Evolutionary conservation across 2,113 vertebrate genomes (phyloP), one percentile per base, ranked within the genome.

Genomic region (Pyrgilauda ruficollis): DNA sequence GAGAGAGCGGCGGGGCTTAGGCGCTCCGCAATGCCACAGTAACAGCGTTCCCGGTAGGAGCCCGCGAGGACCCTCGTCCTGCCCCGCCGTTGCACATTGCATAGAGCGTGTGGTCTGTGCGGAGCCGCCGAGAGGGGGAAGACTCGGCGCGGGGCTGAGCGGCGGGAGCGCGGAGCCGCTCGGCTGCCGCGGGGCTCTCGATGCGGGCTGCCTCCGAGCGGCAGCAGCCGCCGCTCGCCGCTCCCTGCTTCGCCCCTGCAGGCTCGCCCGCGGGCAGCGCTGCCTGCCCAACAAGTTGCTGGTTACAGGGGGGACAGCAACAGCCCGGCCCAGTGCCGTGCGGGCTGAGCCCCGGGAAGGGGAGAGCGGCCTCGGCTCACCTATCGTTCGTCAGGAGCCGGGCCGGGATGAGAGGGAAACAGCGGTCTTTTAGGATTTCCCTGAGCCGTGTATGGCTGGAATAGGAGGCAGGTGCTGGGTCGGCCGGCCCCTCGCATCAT

Each of bases 31-130:
- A 31, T 91, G 97, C 96, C 69, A 53, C 97, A 76, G 92, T 97
- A 91, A 94, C 96, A 95, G 92, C 96, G 67, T 95, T 96, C 97
- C 94, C 77, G 97, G 97, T 98, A 98, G 97, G 98, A 96, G 94
- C 88, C 92, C 49, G 31, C 27, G 72, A 70, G 94, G 93, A 92
- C 43, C 91, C 89, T 75, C 91, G 81, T 58, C 77, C 75, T 78
- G 89, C 93, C 55, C 93, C 52, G 92, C 79, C 49, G 67, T 68
- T 92, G 97, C 95, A 87, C 64, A 41, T 81, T 89, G 97, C 96
- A 83, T 64, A 78, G 72, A 82, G 92, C 56, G 94, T 94, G 88
- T 43, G 91, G 73, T 91, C 91, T 50, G 88, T 92, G 84, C 95
- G 23, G 87, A 95, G 82, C 87, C 28, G 50, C 76, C 63, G 88